Conservation (phyloP, 2,113 vertebrate genomes). For the Gallinago jamesoni region DNA sequence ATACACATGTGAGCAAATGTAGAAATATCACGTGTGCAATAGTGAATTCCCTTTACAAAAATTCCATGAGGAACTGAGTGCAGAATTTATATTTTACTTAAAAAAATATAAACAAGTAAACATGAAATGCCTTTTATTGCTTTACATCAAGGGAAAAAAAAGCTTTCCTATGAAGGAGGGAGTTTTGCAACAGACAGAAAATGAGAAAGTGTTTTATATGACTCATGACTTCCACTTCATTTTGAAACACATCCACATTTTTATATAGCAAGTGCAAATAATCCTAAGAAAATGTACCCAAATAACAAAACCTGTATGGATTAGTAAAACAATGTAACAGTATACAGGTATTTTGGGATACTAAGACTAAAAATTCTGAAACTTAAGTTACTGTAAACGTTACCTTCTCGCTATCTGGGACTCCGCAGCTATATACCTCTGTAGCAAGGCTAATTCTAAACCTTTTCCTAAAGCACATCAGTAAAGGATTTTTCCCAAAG, state of each 20-base stretch:
- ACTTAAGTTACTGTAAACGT: neutral
- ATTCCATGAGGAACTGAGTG: neutral
- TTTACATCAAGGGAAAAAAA: neutral
- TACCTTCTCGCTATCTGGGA: neutral
- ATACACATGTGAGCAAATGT: neutral
- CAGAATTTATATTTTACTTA: neutral
- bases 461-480: neutral
- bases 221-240: neutral
- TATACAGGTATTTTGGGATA: neutral
- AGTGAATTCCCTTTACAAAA: neutral
- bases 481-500: neutral
- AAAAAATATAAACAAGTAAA: neutral
- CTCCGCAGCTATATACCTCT: neutral
- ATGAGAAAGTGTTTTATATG: neutral
- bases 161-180: neutral
- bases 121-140: neutral
- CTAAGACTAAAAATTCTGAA: neutral
- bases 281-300: neutral
- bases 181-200: neutral
- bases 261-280: neutral
- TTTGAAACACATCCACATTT: neutral
- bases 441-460: neutral
- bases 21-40: neutral
- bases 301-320: neutral
- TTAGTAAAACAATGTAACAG: neutral